phyloP scores from a whole-genome alignment of 2,888 invertebrate species.

The Meiosimyza decipiens region DNA sequence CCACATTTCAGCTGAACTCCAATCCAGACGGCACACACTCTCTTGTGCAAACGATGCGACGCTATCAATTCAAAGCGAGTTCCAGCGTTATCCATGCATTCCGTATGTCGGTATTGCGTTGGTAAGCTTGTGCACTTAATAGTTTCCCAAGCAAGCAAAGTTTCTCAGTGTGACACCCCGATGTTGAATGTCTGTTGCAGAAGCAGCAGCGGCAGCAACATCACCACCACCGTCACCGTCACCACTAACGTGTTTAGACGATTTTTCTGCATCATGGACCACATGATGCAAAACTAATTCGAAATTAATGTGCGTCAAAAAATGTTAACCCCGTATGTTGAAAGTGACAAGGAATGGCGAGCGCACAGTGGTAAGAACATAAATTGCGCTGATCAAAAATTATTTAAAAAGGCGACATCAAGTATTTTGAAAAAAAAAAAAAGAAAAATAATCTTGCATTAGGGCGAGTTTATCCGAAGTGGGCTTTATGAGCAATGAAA shows the following conservation, averaged over 20 bases:
- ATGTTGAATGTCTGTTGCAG: neutral
- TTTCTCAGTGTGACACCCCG: slow-evolving; percentile 14
- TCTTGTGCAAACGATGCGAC: neutral
- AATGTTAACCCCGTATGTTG: slow-evolving; percentile 24
- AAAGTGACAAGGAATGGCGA: too few relatives aligned
- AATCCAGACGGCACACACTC: neutral
- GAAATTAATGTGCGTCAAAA: slow-evolving; percentile 66
- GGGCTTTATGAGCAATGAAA: too few relatives aligned
- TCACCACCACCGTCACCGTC: slow-evolving; percentile 22
- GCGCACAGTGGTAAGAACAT: too few relatives aligned
- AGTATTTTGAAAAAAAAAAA: too few relatives aligned
- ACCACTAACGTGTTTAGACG: slow-evolving; percentile 51
- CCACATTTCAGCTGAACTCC: slow-evolving; percentile 50
- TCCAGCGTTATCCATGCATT: neutral
- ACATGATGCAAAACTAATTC: slow-evolving; percentile 69
- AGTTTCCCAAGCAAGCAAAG: slow-evolving; percentile 41
- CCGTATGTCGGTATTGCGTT: slow-evolving; percentile 2
- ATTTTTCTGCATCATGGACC: slow-evolving; percentile 68
- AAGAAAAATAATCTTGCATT: too few relatives aligned
- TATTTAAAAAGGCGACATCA: too few relatives aligned
- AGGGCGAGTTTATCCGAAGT: too few relatives aligned
- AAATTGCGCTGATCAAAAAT: too few relatives aligned
- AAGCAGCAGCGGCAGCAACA: slow-evolving; percentile 2
- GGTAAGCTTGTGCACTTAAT: slow-evolving; percentile 44
- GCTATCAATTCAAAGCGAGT: neutral